phyloP scores from a whole-genome alignment of 2,113 vertebrate genomes.

The Thamnaconus septentrionalis region DNA sequence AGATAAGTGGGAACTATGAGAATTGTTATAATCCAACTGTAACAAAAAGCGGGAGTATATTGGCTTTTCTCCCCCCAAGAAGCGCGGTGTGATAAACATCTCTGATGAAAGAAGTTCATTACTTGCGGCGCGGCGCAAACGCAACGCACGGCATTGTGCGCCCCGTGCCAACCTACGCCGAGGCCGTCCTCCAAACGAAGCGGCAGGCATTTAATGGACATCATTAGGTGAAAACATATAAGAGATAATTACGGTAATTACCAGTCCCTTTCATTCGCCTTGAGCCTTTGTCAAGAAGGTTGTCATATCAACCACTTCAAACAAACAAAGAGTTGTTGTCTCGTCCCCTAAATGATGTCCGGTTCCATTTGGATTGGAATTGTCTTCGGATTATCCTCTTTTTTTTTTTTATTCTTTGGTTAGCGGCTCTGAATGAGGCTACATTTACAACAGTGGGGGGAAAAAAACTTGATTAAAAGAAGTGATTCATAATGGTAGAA shows the following conservation, averaged over 20 bases:
- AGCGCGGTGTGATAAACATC: slow-evolving; percentile 70
- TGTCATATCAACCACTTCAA: slow-evolving; percentile 77
- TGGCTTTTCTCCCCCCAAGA: slow-evolving; percentile 65
- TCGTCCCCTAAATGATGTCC: slow-evolving; percentile 70
- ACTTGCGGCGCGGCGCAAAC: slow-evolving; percentile 69
- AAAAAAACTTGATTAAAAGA: slow-evolving; percentile 68
- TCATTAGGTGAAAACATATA: slow-evolving; percentile 79
- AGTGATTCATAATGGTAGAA: slow-evolving; percentile 63
- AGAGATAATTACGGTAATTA: slow-evolving; percentile 79
- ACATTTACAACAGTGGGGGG: slow-evolving; percentile 43
- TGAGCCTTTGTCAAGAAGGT: slow-evolving; percentile 75
- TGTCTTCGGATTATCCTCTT: slow-evolving; percentile 68
- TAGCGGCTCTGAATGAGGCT: slow-evolving; percentile 58
- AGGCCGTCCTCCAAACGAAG: slow-evolving; percentile 65
- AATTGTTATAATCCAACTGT: slow-evolving; percentile 75
- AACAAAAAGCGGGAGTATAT: slow-evolving; percentile 74
- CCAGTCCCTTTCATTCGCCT: slow-evolving; percentile 74
- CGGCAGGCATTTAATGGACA: slow-evolving; percentile 69
- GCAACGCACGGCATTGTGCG: slow-evolving; percentile 66
- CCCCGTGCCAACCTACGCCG: slow-evolving; percentile 64
- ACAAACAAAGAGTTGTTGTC: slow-evolving; percentile 77
- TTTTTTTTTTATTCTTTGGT: slow-evolving; percentile 56
- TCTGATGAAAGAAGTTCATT: slow-evolving; percentile 78
- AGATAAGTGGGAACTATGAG: slow-evolving; percentile 74
- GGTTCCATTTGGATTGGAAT: slow-evolving; percentile 68